These are phyloP conservation scores for Sesamia nonagrioides DNA, from an alignment of 1,140 invertebrate genomes.

Conservation along the genomic window DNA sequence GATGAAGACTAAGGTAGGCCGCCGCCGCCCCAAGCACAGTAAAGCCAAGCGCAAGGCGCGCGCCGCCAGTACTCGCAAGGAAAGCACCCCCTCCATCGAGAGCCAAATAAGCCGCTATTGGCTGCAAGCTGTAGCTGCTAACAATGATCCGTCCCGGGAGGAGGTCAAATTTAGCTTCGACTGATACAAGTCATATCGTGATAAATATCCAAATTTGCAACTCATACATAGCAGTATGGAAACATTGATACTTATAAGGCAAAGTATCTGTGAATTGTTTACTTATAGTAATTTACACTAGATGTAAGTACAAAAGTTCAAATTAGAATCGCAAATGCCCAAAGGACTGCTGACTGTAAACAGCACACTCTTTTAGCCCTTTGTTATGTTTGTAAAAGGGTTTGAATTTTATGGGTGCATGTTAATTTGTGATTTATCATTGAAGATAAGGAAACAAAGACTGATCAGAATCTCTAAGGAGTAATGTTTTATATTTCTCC, in stretches of 20 bases:
- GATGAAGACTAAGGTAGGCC: conserved; percentile 91
- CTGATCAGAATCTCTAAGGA: conserved; percentile 75
- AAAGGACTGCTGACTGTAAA: conserved; percentile 55
- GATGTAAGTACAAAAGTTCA: conserved; percentile 63
- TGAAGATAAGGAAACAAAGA: conserved; percentile 65
- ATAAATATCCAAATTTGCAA: conserved; percentile 45
- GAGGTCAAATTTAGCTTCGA: conserved; percentile 84
- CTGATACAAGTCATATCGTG: conserved; percentile 62
- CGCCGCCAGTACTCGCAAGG: conserved; percentile 88
- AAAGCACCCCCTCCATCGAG: conserved; percentile 93
- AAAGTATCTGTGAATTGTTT: conserved; percentile 27
- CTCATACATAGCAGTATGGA: conserved; percentile 21
- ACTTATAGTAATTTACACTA: conserved; percentile 49
- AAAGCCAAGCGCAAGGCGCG: conserved; percentile 80
- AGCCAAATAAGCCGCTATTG: conserved; percentile 91
- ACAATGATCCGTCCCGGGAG: conserved; percentile 78
- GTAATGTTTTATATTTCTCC: conserved; percentile 43
- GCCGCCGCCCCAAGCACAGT: conserved; percentile 82
- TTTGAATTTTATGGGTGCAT: conserved; percentile 3
- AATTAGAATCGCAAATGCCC: conserved; percentile 58
- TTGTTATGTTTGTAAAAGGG: conserved; percentile 33
- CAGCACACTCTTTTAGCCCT: neutral
- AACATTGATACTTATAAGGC: conserved; percentile 23
- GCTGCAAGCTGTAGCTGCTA: conserved; percentile 83
- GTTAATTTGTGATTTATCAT: conserved; percentile 42